phyloP scores from a whole-genome alignment of 1,140 invertebrate genomes.

The Trachelipus rathkii region DNA sequence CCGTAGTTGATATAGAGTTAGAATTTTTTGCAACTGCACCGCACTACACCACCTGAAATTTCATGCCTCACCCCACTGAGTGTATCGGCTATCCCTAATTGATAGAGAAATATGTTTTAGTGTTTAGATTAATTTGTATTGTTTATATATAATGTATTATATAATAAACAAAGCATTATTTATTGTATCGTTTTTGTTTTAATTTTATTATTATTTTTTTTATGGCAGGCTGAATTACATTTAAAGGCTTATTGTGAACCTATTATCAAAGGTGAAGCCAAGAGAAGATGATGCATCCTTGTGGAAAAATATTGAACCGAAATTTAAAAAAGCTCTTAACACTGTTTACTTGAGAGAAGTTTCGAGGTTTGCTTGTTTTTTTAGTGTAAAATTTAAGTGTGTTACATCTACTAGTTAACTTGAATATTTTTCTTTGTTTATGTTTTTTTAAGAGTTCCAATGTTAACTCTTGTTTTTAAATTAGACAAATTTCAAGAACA shows the following conservation, averaged over 20 bases:
- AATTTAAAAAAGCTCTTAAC: constrained; percentile 67
- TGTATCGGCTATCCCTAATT: too few species aligned
- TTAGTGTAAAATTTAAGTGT: constrained; percentile 19
- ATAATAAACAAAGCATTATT: background rate
- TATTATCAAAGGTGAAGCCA: constrained; percentile 53
- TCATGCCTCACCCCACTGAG: too few species aligned
- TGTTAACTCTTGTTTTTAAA: too few species aligned
- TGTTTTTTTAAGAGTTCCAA: too few species aligned
- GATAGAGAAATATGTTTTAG: too few species aligned
- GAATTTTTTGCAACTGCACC: too few species aligned
- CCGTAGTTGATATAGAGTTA: too few species aligned
- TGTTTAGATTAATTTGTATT: too few species aligned
- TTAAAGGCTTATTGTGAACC: background rate
- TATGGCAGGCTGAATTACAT: background rate
- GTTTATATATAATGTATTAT: too few species aligned
- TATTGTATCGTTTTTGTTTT: constrained; percentile 14
- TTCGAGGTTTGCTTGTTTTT: constrained; percentile 47
- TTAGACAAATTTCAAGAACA: too few species aligned
- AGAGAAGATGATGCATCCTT: constrained; percentile 61
- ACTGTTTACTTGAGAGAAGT: constrained; percentile 70
- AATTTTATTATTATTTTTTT: constrained; percentile 31
- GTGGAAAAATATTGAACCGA: constrained; percentile 71
- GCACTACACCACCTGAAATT: too few species aligned
- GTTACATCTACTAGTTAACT: background rate
- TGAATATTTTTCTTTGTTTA: too few species aligned